Evolutionary conservation across 1,140 invertebrate genomes (phyloP).

Genomic region (Solen grandis): DNA sequence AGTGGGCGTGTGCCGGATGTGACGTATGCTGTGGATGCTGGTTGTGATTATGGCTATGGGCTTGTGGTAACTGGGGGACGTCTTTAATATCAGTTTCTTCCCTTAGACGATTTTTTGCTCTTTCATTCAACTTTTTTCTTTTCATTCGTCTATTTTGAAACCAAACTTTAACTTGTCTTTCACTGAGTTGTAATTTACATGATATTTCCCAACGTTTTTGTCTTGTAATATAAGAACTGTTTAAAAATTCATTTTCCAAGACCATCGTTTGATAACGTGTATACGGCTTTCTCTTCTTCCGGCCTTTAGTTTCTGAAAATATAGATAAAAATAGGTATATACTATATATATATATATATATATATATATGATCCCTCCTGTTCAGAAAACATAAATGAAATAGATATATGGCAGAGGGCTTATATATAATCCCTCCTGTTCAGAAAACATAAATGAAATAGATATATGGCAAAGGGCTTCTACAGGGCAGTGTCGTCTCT

Average conservation of each 20-base stretch:
- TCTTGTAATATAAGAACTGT: constrained; percentile 86
- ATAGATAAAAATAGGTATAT: constrained; percentile 30
- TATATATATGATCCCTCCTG: too few relatives aligned
- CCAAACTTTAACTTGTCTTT: constrained; percentile 89
- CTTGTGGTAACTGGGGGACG: constrained; percentile 55
- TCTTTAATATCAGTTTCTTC: constrained; percentile 67
- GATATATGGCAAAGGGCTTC: too few relatives aligned
- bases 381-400: too few relatives aligned
- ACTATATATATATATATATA: too few relatives aligned
- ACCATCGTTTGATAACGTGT: constrained; percentile 91
- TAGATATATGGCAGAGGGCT: too few relatives aligned
- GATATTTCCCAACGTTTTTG: constrained; percentile 94
- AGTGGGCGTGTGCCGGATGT: constrained; percentile 34
- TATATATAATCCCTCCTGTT: too few relatives aligned
- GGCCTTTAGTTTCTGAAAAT: constrained; percentile 78
- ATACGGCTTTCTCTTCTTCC: constrained; percentile 92
- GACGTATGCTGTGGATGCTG: constrained; percentile 57
- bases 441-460: too few relatives aligned
- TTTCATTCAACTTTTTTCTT: constrained; percentile 91
- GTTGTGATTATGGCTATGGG: constrained; percentile 49
- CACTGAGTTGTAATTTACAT: constrained; percentile 92
- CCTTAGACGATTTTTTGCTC: constrained; percentile 69
- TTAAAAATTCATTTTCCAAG: constrained; percentile 86
- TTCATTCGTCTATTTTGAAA: constrained; percentile 99
- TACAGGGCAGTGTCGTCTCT: too few relatives aligned